A percentile compares a stretch with the other conserved stretches of the same genome.
Evolutionary conservation across 2,888 invertebrate species (phyloP).

Genomic region (Auanema sp.): DNA sequence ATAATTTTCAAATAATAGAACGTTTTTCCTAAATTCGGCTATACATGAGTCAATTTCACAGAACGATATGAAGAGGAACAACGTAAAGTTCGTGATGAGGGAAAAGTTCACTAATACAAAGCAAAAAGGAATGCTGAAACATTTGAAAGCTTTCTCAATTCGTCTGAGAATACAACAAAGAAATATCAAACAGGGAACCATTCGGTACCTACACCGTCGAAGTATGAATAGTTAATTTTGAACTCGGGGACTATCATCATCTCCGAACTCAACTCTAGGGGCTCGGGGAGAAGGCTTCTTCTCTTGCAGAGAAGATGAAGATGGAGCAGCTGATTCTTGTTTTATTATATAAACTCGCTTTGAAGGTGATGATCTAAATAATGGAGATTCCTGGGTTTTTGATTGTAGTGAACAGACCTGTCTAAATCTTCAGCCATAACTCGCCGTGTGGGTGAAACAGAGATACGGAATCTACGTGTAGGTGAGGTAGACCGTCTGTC

Average conservation of each 20-base stretch:
- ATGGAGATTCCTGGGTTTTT: background rate
- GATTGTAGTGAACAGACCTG: constrained; percentile 12
- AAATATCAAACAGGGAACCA: too few species aligned
- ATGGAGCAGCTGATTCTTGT: constrained; percentile 17
- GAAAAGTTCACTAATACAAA: too few species aligned
- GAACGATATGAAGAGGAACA: too few species aligned
- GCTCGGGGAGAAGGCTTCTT: constrained; percentile 44
- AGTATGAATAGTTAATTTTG: constrained; percentile 21
- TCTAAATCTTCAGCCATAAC: constrained; percentile 32
- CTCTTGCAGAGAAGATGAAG: constrained; percentile 11
- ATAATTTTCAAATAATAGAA: too few species aligned
- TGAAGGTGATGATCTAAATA: constrained; percentile 11
- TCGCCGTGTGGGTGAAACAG: constrained; percentile 58
- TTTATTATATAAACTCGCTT: constrained; percentile 17
- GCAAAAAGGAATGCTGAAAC: too few species aligned
- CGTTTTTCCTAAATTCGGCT: too few species aligned
- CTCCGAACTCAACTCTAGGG: constrained; percentile 57
- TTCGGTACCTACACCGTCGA: background rate
- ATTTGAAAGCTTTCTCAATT: too few species aligned
- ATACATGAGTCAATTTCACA: too few species aligned
- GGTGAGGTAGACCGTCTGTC: constrained; percentile 23
- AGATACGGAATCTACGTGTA: constrained; percentile 56
- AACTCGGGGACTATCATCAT: constrained; percentile 58
- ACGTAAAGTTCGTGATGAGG: too few species aligned
- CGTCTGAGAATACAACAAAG: too few species aligned